Conservation (phyloP, 2,797 vertebrate genomes). For the Parauchenoglanis ngamensis region DNA sequence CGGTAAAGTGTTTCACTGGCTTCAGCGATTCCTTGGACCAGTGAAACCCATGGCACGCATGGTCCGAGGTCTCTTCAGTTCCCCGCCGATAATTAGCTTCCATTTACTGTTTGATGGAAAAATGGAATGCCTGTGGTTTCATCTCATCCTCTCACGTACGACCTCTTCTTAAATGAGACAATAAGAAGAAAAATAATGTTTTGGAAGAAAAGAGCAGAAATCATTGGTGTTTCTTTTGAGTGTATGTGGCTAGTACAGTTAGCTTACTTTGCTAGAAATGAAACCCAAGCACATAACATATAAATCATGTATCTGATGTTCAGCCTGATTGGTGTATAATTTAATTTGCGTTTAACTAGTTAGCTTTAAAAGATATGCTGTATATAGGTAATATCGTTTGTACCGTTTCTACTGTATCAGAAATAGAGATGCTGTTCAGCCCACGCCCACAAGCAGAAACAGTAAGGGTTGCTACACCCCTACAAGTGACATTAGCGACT, state of each 20-base stretch:
- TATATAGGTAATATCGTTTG: not conserved
- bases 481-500: not conserved
- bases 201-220: not conserved
- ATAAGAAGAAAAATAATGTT: not conserved
- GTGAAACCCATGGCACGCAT: too few species aligned
- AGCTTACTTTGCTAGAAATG: not conserved
- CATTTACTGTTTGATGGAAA: not conserved
- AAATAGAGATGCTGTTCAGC: not conserved
- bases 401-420: not conserved
- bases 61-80: not conserved
- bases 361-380: not conserved
- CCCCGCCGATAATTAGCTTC: not conserved
- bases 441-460: conserved; percentile 6
- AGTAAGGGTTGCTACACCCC: not conserved
- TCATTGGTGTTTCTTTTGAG: not conserved
- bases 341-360: not conserved
- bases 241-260: not conserved
- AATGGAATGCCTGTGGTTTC: not conserved
- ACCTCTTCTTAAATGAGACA: not conserved
- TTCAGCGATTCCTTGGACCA: too few species aligned
- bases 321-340: too few species aligned
- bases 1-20: too few species aligned
- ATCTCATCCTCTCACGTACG: not conserved
- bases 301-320: not conserved
- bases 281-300: not conserved